Percentiles rank a stretch among this genome's conserved stretches.
Evolutionary conservation across 2,888 invertebrate species (phyloP).

Genomic region (Dynastes grantii): DNA sequence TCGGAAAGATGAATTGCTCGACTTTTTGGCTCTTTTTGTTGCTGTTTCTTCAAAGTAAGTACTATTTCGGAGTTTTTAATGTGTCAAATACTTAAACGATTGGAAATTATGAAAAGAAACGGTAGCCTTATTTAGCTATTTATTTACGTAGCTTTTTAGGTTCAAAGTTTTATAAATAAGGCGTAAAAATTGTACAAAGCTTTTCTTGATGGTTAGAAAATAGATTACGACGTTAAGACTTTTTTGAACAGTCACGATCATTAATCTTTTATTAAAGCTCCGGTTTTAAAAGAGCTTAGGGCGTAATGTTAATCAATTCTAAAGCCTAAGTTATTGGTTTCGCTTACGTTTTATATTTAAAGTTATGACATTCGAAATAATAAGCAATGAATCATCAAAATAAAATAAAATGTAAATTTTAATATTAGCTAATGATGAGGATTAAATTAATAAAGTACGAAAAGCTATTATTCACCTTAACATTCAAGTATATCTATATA

Average conservation of each 20-base stretch:
- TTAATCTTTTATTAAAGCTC: conserved; percentile 15
- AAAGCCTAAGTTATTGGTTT: neutral
- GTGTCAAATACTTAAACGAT: too few relatives aligned
- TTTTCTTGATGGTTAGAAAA: conserved; percentile 20
- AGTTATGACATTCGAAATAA: neutral
- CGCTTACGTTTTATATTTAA: neutral
- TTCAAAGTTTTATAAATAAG: conserved; percentile 8
- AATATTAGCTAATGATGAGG: neutral
- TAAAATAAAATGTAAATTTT: neutral
- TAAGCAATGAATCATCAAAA: neutral
- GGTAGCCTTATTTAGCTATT: neutral
- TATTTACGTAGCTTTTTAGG: neutral
- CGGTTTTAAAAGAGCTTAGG: neutral
- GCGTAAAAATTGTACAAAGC: conserved; percentile 20
- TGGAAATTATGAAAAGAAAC: too few relatives aligned
- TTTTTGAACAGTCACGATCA: conserved; percentile 24
- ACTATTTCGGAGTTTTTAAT: too few relatives aligned
- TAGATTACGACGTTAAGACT: conserved; percentile 12
- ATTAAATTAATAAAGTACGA: conserved; percentile 11
- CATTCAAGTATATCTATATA: neutral
- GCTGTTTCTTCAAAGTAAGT: conserved; percentile 63
- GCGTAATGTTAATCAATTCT: neutral
- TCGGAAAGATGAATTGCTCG: conserved; percentile 59
- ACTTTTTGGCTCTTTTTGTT: conserved; percentile 60
- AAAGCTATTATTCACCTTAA: conserved; percentile 4